These are phyloP conservation scores for Ophioderma brevispina DNA, from an alignment of 35 echinoderm and acorn worm genomes.

Conservation along the genomic window DNA sequence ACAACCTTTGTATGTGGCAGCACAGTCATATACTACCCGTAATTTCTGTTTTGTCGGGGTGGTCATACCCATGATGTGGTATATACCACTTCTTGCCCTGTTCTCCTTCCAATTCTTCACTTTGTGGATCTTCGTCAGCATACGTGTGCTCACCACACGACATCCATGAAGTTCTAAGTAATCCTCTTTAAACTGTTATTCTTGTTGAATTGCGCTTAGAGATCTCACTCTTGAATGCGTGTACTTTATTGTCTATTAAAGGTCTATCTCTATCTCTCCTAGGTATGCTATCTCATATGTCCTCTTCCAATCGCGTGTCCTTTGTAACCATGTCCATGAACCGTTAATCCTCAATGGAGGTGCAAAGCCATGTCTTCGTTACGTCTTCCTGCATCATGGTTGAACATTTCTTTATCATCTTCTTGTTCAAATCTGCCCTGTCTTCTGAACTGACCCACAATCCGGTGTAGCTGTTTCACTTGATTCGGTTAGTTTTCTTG, in stretches of 20 bases:
- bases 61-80: conserved; percentile 47
- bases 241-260: conserved; percentile 37
- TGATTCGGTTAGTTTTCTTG: not conserved
- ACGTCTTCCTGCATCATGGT: not conserved
- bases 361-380: not conserved
- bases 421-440: not conserved
- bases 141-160: conserved; percentile 19
- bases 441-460: not conserved
- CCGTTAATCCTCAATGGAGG: conserved; percentile 56
- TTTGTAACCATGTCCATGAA: conserved; percentile 30
- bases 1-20: not conserved
- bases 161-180: conserved; percentile 31
- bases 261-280: conserved; percentile 15
- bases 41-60: conserved; percentile 41
- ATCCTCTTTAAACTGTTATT: conserved; percentile 4
- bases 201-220: conserved; percentile 42
- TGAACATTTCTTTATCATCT: not conserved
- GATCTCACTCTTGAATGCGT: conserved; percentile 37
- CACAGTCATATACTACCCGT: conserved; percentile 70
- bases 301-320: conserved; percentile 17
- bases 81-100: conserved; percentile 45
- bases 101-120: not conserved
- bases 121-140: conserved; percentile 29
- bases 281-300: conserved; percentile 63
- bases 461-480: not conserved